Evolutionary conservation across 2,797 vertebrate species (phyloP).

Genomic region (Phalanger gymnotis): DNA sequence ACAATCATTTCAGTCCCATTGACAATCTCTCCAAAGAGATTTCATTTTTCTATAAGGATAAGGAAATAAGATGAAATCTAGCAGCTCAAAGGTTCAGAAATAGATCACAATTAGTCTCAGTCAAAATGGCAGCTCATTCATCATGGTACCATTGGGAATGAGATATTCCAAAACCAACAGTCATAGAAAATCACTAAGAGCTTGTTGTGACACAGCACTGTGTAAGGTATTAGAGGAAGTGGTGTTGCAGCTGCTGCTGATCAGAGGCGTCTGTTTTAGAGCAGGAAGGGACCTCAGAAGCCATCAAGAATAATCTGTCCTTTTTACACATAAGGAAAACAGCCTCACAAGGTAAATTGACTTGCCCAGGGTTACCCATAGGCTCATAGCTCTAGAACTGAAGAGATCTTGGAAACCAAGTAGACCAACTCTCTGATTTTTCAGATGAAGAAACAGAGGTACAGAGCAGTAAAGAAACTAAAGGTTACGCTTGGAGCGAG

Average conservation of each 20-base stretch:
- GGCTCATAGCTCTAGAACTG: not conserved
- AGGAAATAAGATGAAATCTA: not conserved
- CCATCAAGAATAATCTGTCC: not conserved
- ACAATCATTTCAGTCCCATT: not conserved
- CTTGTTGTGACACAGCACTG: not conserved
- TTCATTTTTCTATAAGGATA: not conserved
- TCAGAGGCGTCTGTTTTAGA: not conserved
- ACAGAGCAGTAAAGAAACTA: not conserved
- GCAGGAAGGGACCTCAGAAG: not conserved
- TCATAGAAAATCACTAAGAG: not conserved
- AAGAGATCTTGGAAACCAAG: not conserved
- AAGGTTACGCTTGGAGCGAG: not conserved
- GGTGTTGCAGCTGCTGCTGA: not conserved
- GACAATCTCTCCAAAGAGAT: not conserved
- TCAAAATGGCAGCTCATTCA: not conserved
- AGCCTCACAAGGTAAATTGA: not conserved
- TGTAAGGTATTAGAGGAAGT: not conserved
- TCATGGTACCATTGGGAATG: not conserved
- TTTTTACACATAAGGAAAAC: not conserved
- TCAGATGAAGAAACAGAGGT: not conserved
- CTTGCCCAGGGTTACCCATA: not conserved
- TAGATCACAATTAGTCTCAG: not conserved
- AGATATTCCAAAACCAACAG: not conserved
- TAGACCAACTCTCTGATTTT: not conserved
- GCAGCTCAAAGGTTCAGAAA: not conserved